Evolutionary conservation across 2,113 vertebrate species (phyloP).

Genomic region (Psilopsiagon aurifrons): DNA sequence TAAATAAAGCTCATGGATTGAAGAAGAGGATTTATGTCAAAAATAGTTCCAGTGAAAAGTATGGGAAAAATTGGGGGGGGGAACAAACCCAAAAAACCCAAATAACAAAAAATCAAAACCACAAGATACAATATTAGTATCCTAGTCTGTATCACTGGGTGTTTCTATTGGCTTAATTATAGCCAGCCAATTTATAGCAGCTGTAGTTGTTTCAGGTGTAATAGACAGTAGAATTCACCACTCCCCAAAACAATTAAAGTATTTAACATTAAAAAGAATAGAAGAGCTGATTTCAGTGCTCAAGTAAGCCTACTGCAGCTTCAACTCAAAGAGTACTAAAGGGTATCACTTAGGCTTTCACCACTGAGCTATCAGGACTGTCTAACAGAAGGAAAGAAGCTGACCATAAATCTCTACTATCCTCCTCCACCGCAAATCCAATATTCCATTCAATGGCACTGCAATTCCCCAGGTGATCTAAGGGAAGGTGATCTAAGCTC

Average conservation of each 20-base stretch:
- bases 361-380: background rate
- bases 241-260: background rate
- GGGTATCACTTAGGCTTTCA: background rate
- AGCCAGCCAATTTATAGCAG: background rate
- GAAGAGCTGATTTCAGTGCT: background rate
- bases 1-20: background rate
- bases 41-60: background rate
- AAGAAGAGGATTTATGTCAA: background rate
- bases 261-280: background rate
- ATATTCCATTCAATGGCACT: fast-evolving
- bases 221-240: background rate
- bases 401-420: background rate
- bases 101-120: too few relatives aligned
- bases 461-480: background rate
- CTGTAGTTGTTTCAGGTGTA: background rate
- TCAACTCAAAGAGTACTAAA: background rate
- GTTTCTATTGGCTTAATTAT: background rate
- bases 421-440: background rate
- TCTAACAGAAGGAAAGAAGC: background rate
- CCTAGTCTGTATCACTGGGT: background rate
- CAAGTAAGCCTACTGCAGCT: background rate
- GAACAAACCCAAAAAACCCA: fast-evolving
- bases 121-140: background rate
- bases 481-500: background rate
- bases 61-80: background rate